phyloP scores from a whole-genome alignment of 2,888 invertebrate species.

The Hypselothyrea guttata region DNA sequence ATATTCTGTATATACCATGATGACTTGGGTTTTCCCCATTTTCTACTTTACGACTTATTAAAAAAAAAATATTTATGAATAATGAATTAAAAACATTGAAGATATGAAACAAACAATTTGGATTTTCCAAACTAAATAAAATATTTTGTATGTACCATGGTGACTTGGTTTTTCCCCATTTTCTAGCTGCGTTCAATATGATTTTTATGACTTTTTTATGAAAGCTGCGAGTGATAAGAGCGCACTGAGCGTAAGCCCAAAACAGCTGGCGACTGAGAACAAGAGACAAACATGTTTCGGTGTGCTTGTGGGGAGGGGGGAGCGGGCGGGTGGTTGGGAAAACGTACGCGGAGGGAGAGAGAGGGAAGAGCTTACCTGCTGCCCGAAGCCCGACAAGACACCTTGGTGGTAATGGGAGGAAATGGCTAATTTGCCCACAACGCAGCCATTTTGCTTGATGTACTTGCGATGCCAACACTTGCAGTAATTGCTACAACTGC shows the following conservation, averaged over 20 bases:
- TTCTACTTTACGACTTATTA: too few relatives aligned
- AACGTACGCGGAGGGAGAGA: constrained; percentile 32
- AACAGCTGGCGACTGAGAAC: constrained; percentile 35
- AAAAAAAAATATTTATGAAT: too few relatives aligned
- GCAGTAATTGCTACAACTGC: constrained; percentile 7
- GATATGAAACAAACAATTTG: too few relatives aligned
- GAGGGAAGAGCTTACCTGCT: constrained; percentile 53
- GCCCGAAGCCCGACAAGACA: constrained; percentile 57
- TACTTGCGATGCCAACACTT: constrained; percentile 19
- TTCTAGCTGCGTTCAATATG: constrained; percentile 11
- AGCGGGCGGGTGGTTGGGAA: constrained; percentile 8
- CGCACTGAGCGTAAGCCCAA: constrained; percentile 26
- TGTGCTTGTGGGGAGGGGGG: background rate
- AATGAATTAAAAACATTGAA: too few relatives aligned
- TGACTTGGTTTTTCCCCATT: background rate
- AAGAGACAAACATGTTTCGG: constrained; percentile 1
- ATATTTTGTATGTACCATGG: too few relatives aligned
- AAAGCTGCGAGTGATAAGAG: constrained; percentile 44
- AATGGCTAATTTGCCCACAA: constrained; percentile 44
- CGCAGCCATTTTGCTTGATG: constrained; percentile 31
- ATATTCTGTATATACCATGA: too few relatives aligned
- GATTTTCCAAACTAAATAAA: too few relatives aligned
- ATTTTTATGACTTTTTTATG: too few relatives aligned
- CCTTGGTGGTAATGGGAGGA: constrained; percentile 38
- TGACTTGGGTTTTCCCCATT: too few relatives aligned